Base-by-base conservation (phyloP, 2,888 invertebrate species). In the Epirrhoe alternata region DNA sequence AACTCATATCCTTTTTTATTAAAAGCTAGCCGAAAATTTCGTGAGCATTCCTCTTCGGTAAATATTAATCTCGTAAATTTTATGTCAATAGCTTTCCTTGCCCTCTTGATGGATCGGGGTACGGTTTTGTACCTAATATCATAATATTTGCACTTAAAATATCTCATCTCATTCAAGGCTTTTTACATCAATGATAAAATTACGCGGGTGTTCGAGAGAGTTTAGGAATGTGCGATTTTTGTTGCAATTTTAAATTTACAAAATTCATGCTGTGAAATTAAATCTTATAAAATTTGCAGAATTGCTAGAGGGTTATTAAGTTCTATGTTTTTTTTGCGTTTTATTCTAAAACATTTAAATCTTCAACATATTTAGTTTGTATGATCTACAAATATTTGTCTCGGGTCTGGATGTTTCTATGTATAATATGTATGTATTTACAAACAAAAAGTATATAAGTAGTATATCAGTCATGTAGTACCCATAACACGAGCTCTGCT, bases 31-130 rank as follows among this genome's bases (percentile, higher is more conserved):
- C 38, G n/a, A 45, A 49, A 47, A 38, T 38, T 38, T 50, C 42
- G 61, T 16, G 59, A 68, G 75, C 74, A 77, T 77, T 77, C 76
- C 77, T 76, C 76, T 81, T 77, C 73, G 80, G 88, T 86, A 89
- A 92, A 92, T 90, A 92, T 91, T 90, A 91, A 90, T 90, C 87
- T 88, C 89, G 86, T 88, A 90, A 90, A 91, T 88, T 90, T 82
- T 84, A 70, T 86, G 88, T 88, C 88, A 88, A 89, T 87, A 85
- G 82, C 75, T 69, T n/a, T 76, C 81, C 83, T 82, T 76, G 69
- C 75, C 79, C 78, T 74, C 76, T 80, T 91, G 91, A 92, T 90
- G 88, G 91, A 91, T 91, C 83, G 88, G 86, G 89, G 85, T 88
- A 82, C 74, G 75, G 72, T 87, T 87, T 88, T 87, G 86, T 79